Evolutionary conservation across 2,888 invertebrate genomes (phyloP).

Genomic region (Orchestes rusci): DNA sequence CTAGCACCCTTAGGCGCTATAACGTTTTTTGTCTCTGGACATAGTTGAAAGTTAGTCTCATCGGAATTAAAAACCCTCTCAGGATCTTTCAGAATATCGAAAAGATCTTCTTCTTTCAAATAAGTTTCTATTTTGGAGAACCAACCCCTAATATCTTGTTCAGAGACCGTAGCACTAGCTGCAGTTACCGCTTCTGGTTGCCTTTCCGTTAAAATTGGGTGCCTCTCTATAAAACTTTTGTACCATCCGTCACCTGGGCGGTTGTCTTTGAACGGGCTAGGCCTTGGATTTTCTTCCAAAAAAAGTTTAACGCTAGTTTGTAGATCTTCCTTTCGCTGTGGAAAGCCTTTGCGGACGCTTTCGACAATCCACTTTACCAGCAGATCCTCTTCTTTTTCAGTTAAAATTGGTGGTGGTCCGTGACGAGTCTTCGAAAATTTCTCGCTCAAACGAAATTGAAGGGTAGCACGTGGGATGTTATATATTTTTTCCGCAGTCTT

Average conservation of each 20-base stretch:
- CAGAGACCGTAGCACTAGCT: constrained; percentile 28
- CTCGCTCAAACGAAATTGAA: too few species aligned
- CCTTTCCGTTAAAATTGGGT: too few species aligned
- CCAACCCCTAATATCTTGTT: constrained; percentile 30
- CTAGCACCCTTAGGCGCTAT: too few species aligned
- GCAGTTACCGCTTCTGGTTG: too few species aligned
- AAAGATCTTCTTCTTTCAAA: constrained; percentile 20
- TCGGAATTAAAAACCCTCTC: constrained; percentile 32
- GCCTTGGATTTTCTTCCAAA: constrained; percentile 14
- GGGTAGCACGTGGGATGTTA: constrained; percentile 13
- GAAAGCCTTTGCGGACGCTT: too few species aligned
- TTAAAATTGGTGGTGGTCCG: too few species aligned
- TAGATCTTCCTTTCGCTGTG: constrained; percentile 23
- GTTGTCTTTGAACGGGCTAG: constrained; percentile 23
- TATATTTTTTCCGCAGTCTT: constrained; percentile 8
- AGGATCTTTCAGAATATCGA: constrained; percentile 28
- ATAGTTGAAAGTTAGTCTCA: constrained; percentile 32
- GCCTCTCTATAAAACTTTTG: too few species aligned
- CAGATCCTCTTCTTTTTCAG: too few species aligned
- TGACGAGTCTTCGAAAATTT: too few species aligned
- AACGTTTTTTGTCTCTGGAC: constrained; percentile 30
- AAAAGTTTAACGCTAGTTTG: constrained; percentile 19
- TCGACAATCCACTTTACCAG: too few species aligned
- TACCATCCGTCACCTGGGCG: too few species aligned
- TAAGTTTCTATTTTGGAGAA: constrained; percentile 27